phyloP scores from a whole-genome alignment of 2,113 vertebrate genomes.

The Brienomyrus brachyistius region DNA sequence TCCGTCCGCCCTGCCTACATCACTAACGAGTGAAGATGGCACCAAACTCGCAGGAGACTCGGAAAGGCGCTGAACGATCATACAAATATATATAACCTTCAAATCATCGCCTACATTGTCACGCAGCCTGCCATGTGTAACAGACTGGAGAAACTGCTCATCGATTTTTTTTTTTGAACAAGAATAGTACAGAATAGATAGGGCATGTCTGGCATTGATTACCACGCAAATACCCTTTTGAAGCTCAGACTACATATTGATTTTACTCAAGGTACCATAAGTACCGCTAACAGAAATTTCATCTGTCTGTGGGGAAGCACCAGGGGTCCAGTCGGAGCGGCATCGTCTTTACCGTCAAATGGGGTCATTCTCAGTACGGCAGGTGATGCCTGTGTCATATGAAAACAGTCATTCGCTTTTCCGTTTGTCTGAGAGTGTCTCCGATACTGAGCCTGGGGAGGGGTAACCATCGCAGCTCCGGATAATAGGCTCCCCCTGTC shows the following conservation, averaged over 20 bases:
- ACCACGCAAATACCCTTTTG: background rate
- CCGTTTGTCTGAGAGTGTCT: background rate
- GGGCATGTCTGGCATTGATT: slow-evolving; percentile 3
- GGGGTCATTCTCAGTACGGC: background rate
- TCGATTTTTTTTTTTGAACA: background rate
- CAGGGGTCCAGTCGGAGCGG: background rate
- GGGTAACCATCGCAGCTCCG: no score
- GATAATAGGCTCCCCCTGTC: background rate
- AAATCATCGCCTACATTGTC: background rate
- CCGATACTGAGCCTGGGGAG: background rate
- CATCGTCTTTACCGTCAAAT: background rate
- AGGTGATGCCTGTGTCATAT: background rate
- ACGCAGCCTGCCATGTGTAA: background rate
- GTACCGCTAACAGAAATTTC: background rate
- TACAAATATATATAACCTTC: background rate
- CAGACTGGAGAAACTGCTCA: background rate
- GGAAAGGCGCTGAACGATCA: background rate
- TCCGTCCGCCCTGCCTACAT: background rate
- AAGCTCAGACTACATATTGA: slow-evolving; percentile 5
- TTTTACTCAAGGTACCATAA: slow-evolving; percentile 5
- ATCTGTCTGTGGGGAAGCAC: background rate
- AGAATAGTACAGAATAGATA: background rate
- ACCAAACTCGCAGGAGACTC: background rate
- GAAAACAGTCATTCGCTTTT: background rate
- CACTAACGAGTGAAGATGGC: background rate